Conservation (phyloP, 2,797 vertebrate genomes). For the Erithacus rubecula region DNA sequence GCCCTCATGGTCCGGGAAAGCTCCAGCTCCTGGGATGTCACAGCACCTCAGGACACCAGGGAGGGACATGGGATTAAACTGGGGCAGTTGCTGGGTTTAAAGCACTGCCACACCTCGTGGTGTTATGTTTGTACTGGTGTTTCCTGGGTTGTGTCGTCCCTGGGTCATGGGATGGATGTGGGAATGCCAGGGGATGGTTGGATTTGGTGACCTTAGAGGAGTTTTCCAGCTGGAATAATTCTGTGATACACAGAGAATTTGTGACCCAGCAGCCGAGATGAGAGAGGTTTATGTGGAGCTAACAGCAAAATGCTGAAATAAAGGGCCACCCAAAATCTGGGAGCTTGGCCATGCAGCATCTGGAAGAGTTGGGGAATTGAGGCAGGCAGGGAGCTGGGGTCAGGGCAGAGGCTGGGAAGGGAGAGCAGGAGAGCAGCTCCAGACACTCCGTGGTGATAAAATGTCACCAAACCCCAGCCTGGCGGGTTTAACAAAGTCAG, state of each 20-base stretch:
- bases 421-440: background rate
- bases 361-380: background rate
- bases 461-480: background rate
- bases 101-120: accelerated
- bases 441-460: accelerated
- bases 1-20: accelerated
- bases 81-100: background rate
- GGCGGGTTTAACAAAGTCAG: accelerated
- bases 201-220: background rate
- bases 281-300: background rate
- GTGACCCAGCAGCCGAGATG: accelerated
- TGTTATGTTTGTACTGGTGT: accelerated
- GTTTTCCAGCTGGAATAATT: accelerated
- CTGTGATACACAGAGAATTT: accelerated
- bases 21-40: background rate
- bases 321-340: background rate
- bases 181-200: background rate
- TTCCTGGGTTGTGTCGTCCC: background rate
- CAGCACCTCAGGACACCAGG: accelerated
- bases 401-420: background rate
- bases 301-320: background rate
- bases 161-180: background rate
- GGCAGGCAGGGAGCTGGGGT: background rate
- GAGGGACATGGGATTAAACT: accelerated
- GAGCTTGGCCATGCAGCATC: background rate